Evolutionary conservation across 1,140 invertebrate genomes (phyloP), one percentile per base, ranked within the genome.

Genomic region (Tribolium castaneum): DNA sequence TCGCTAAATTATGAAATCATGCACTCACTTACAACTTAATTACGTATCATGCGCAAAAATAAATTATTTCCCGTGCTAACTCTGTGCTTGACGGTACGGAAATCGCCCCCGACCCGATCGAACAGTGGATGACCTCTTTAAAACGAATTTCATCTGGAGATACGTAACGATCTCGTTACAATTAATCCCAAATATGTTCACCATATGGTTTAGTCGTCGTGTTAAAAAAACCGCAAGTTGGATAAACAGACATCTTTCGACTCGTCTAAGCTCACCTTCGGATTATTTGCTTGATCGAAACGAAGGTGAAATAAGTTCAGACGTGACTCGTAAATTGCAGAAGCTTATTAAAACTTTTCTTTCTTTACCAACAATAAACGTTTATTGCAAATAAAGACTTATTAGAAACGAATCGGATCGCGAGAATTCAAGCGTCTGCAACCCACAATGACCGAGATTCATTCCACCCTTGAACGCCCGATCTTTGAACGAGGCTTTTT

Each of bases 101-200:
- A 30, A 30, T 30, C 25, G 25, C 25, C 5, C 25, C 25, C 25
- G 25, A 1, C 25, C 25, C 25, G 25, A 30, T 30, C 5, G 6
- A 6, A 30, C 1, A 45, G n/a, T 45, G 9, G 54, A 30, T 59
- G 54, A 30, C 54, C 13, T 59, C 39, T 59, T 59, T 25, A 59
- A 59, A 59, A 30, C 5, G 5, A 59, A 59, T 19, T 59, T 59
- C 54, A 59, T 6, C 14, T 59, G 54, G 54, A 10, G 9, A 19
- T 22, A 30, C 19, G 54, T 59, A 25, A 59, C 9, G 54, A 56
- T 56, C 54, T 22, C 6, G 19, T 59, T 59, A 59, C 54, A 59
- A 59, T 59, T 59, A 59, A 59, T 59, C 54, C 54, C 13, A 59
- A 59, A 25, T 19, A 59, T 59, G 54, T 59, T 59, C 54, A 30